Base-by-base conservation (phyloP, 1,140 invertebrate genomes). In the Drosophila pruinosa region DNA sequence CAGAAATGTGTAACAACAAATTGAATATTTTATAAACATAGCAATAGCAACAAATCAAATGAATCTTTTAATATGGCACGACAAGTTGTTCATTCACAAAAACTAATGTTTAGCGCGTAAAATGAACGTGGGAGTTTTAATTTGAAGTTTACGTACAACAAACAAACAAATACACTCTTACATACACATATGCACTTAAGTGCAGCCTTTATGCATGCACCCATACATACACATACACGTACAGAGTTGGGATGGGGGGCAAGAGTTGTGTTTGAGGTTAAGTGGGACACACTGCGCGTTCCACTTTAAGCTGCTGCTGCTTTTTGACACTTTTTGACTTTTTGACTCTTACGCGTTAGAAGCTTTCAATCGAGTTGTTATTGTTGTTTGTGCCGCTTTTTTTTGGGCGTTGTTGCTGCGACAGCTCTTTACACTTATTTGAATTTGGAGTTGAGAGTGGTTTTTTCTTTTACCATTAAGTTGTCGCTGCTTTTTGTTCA, bases 21-120 rank as follows among this genome's bases (percentile, higher is more conserved):
- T 47, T 39, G 34, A 64, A 54, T 34, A 48, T 26, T 28, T 39
- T 43, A 43, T 36, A 36, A 26, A 1, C 7, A 34, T 7, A n/a
- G 39, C 34, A 22, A 39, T 12, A 54, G 7, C 26, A 47, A 62
- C 39, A 70, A 57, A 65, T 58, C 50, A 8, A 52, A 50, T 54
- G 14, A 7, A 10, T n/a, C 38, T 59, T 59, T 48, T 65, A 24
- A 72, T 75, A 85, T 68, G 81, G 81, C 36, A 36, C 45, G 62
- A 85, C 77, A 72, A 81, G 77, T 86, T 86, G 77, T 86, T 86
- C 81, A 86, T 86, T 86, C 81, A 86, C 69, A 74, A 86, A 76
- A 74, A 67, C 10, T 8, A 34, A 57, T 43, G 24, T 21, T 41
- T n/a, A 41, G 61, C 50, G 53, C 41, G 68, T 57, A 50, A 72